Evolutionary conservation across 2,113 vertebrate genomes (phyloP).

Genomic region (Bujurquina vittata): DNA sequence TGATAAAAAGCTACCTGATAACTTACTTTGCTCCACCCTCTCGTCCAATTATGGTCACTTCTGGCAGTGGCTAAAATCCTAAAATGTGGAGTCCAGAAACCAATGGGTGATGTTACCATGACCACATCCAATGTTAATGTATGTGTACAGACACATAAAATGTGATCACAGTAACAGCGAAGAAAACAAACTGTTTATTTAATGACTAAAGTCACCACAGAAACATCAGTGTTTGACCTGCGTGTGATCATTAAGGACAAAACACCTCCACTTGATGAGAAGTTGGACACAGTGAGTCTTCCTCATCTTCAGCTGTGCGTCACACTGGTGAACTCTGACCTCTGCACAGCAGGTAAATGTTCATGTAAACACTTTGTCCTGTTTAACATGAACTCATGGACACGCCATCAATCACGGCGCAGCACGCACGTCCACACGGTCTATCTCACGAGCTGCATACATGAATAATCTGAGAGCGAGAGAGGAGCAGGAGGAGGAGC

Average conservation of each 20-base stretch:
- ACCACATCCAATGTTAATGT: not conserved
- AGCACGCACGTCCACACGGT: not conserved
- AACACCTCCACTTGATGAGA: not conserved
- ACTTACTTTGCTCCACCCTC: not conserved
- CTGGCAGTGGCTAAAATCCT: too few species aligned
- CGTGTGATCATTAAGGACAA: not conserved
- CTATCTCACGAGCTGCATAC: constrained; percentile 32
- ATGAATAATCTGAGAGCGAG: constrained; percentile 43
- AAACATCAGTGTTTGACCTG: not conserved
- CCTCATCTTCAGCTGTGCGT: constrained; percentile 11
- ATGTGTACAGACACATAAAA: not conserved
- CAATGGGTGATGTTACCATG: not conserved
- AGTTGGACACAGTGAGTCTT: not conserved
- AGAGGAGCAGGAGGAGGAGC: constrained; percentile 19
- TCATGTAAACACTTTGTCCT: not conserved
- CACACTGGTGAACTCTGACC: constrained; percentile 36
- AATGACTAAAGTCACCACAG: not conserved
- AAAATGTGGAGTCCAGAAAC: not conserved
- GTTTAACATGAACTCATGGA: constrained; percentile 32
- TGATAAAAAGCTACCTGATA: not conserved
- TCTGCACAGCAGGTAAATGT: not conserved
- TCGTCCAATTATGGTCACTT: not conserved
- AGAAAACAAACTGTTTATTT: not conserved
- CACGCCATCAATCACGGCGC: constrained; percentile 38
- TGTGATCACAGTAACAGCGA: not conserved